Conservation (phyloP, 1,140 invertebrate genomes). For the Macrocentrus cingulum region DNA sequence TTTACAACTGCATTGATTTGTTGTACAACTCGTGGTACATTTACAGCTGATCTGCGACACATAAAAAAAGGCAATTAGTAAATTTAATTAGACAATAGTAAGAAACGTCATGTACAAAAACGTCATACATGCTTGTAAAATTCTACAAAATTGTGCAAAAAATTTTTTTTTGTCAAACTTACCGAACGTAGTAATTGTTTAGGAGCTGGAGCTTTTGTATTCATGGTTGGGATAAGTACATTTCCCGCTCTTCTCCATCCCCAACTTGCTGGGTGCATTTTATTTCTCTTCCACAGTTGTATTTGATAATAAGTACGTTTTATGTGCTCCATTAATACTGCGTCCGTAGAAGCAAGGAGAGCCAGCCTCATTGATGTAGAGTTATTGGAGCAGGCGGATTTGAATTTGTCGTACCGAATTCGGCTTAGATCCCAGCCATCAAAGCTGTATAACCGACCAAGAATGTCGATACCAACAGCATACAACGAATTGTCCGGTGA, state of each 20-base stretch:
- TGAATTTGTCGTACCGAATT: not conserved
- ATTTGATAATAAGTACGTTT: conserved; percentile 52
- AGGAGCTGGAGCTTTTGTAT: conserved; percentile 39
- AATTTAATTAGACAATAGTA: no score
- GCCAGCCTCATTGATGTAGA: not conserved
- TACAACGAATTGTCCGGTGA: conserved; percentile 5
- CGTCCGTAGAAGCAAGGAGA: conserved; percentile 32
- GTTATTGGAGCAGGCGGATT: not conserved
- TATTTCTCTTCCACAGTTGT: conserved; percentile 49
- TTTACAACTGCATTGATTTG: no score
- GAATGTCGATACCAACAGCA: not conserved
- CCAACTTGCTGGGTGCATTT: conserved; percentile 48
- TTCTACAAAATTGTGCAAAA: no score
- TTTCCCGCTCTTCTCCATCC: conserved; percentile 41
- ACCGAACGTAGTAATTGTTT: conserved; percentile 35
- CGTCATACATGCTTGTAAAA: no score
- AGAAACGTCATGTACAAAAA: no score
- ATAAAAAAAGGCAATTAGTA: no score
- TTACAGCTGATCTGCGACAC: no score
- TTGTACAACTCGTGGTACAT: no score
- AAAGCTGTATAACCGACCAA: not conserved
- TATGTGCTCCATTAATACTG: conserved; percentile 28
- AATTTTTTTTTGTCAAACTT: no score
- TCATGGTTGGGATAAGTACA: conserved; percentile 43
- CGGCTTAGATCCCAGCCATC: not conserved